phyloP scores from a whole-genome alignment of 2,888 invertebrate genomes.

The Hyles lineata region DNA sequence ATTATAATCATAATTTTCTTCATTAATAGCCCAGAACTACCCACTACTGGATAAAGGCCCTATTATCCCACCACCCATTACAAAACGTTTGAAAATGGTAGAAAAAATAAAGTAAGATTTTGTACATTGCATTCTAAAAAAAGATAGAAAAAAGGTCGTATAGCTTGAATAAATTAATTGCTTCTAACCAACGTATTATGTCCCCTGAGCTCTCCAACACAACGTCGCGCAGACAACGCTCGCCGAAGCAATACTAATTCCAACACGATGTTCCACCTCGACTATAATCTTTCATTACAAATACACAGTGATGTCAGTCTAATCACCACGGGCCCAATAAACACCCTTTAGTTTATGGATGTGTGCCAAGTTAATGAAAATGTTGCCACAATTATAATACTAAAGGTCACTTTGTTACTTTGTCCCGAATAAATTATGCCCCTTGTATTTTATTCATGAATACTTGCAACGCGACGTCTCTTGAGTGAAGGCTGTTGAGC shows the following conservation, averaged over 20 bases:
- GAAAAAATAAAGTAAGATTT: too few species aligned
- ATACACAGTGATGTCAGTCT: constrained; percentile 3
- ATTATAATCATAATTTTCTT: too few species aligned
- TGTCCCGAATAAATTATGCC: constrained; percentile 13
- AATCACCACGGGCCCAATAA: constrained; percentile 12
- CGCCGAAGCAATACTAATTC: not conserved
- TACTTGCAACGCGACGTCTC: constrained; percentile 13
- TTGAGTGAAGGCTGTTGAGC: constrained; percentile 7
- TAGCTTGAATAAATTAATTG: not conserved
- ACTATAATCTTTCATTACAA: constrained; percentile 13
- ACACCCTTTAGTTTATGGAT: constrained; percentile 11
- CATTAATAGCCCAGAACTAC: not conserved
- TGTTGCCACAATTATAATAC: constrained; percentile 27
- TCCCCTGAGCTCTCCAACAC: not conserved
- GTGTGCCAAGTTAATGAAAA: constrained; percentile 25
- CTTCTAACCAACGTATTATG: not conserved
- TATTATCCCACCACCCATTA: not conserved
- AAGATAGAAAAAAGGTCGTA: too few species aligned
- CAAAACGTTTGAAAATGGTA: not conserved
- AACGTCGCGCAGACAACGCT: not conserved
- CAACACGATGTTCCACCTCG: not conserved
- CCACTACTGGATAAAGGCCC: not conserved
- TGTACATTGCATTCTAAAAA: too few species aligned
- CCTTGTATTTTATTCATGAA: constrained; percentile 24
- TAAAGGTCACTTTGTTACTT: constrained; percentile 25